Conservation (phyloP, 2,797 vertebrate species). For the Oreortyx pictus region DNA sequence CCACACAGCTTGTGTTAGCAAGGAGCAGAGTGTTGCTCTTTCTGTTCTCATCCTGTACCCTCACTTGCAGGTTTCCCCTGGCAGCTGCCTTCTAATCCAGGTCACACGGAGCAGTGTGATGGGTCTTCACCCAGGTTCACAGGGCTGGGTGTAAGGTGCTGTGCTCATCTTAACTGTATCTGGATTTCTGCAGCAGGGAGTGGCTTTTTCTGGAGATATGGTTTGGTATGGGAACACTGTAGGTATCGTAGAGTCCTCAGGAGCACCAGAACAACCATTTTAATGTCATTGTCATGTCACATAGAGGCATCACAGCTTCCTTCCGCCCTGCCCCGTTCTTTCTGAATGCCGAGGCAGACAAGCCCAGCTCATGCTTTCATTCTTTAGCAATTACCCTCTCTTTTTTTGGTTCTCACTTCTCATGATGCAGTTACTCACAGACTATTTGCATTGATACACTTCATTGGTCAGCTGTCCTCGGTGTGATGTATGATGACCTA, state of each 20-base stretch:
- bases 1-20: fast-evolving
- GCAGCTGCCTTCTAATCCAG: neutral
- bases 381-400: neutral
- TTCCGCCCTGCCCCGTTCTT: neutral
- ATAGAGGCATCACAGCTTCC: neutral
- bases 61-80: neutral
- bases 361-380: neutral
- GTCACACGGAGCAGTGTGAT: neutral
- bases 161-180: neutral
- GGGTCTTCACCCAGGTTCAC: neutral
- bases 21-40: neutral
- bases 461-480: neutral
- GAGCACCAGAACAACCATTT: neutral
- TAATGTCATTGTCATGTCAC: neutral
- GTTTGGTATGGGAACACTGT: neutral
- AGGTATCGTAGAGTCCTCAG: neutral
- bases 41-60: neutral
- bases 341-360: fast-evolving
- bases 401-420: neutral
- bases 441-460: neutral
- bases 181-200: neutral
- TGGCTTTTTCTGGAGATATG: neutral
- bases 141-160: neutral
- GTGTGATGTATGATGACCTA: neutral
- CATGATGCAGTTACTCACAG: neutral